Conservation (phyloP, 2,113 vertebrate genomes). For the Solenodon paradoxus region DNA sequence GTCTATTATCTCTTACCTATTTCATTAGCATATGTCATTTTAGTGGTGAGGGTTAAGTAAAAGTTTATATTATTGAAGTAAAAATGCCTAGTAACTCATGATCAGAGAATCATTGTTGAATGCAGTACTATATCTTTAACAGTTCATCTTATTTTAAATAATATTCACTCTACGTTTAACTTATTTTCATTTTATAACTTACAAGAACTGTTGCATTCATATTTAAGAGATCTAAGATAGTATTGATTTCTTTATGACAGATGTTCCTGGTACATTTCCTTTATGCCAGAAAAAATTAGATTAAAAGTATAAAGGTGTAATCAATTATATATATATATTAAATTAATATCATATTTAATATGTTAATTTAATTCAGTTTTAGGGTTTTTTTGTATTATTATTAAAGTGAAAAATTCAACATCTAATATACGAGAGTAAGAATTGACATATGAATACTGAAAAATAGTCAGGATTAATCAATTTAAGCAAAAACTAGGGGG, state of each 20-base stretch:
- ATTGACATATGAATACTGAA: background rate
- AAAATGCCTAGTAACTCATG: background rate
- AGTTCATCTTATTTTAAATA: background rate
- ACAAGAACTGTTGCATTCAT: background rate
- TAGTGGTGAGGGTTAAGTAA: background rate
- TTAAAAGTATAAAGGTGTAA: background rate
- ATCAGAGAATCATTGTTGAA: background rate
- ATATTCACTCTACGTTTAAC: background rate
- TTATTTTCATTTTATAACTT: background rate
- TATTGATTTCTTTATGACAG: background rate
- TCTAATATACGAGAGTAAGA: background rate
- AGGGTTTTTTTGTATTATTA: background rate
- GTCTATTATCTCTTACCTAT: background rate
- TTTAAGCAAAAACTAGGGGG: background rate
- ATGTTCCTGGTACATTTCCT: background rate
- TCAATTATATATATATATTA: background rate
- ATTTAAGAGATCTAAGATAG: background rate
- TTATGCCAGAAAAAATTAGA: background rate
- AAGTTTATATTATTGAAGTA: background rate
- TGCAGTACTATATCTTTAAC: background rate
- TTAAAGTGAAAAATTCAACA: background rate
- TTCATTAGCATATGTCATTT: background rate
- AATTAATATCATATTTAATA: no score
- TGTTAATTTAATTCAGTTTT: background rate
- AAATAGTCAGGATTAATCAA: background rate